Evolutionary conservation across 2,888 invertebrate species (phyloP).

Genomic region (Augochlorella aurata): DNA sequence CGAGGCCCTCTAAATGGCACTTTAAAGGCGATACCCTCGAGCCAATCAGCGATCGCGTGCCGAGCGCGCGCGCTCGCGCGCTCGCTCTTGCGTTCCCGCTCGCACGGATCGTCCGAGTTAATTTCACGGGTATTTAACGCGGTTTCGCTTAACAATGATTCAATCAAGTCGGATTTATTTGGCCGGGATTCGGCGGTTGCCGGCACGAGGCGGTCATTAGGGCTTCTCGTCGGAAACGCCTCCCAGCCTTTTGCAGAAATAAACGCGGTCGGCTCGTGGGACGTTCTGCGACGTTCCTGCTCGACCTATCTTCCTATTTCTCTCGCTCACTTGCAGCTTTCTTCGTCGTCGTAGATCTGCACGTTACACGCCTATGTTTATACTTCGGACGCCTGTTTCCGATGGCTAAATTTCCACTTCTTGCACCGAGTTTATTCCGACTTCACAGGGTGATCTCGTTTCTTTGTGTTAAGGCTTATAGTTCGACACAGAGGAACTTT

Average conservation of each 20-base stretch:
- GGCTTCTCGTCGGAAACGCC: conserved; percentile 66
- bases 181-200: conserved; percentile 63
- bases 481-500: too few species aligned
- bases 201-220: conserved; percentile 75
- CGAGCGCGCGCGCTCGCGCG: conserved; percentile 24
- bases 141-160: conserved; percentile 77
- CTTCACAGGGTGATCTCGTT: too few species aligned
- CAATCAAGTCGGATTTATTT: conserved; percentile 78
- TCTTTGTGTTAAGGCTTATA: too few species aligned
- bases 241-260: conserved; percentile 63
- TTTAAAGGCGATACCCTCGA: conserved; percentile 74
- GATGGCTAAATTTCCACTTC: not conserved
- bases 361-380: not conserved
- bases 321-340: not conserved
- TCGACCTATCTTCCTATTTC: conserved; percentile 35
- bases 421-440: too few species aligned
- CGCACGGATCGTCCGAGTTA: conserved; percentile 72
- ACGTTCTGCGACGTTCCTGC: conserved; percentile 16
- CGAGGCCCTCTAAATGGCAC: conserved; percentile 68
- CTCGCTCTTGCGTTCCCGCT: not conserved
- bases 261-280: conserved; percentile 36
- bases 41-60: conserved; percentile 76
- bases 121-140: conserved; percentile 81
- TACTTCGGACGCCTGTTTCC: too few species aligned
- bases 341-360: not conserved